These are phyloP conservation scores for Nothoprocta pentlandii DNA, from an alignment of 2,113 vertebrate genomes.

Conservation along the genomic window DNA sequence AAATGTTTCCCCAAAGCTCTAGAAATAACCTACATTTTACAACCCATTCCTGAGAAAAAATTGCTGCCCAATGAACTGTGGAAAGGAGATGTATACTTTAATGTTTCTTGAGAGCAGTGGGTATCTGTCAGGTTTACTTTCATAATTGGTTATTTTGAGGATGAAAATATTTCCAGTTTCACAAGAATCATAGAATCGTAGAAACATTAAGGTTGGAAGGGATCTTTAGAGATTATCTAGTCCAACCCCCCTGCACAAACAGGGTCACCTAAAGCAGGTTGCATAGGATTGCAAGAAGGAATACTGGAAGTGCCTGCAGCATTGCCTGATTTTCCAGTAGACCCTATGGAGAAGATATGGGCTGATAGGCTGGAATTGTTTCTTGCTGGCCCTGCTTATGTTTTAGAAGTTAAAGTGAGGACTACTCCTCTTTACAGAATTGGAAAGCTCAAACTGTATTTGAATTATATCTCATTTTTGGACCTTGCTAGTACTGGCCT, in stretches of 20 bases:
- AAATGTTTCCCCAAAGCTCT: background rate
- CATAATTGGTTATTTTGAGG: background rate
- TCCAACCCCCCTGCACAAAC: no score
- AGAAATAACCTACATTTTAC: background rate
- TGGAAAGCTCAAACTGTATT: background rate
- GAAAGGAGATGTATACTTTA: background rate
- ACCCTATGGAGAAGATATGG: background rate
- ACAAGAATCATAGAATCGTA: background rate
- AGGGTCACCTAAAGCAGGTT: no score
- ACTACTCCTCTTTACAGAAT: background rate
- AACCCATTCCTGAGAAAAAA: background rate
- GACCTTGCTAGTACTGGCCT: background rate
- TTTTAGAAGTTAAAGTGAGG: background rate
- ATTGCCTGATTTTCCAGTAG: background rate
- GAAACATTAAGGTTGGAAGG: no score
- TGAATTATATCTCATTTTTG: background rate
- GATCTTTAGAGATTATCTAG: no score
- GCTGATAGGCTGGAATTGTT: background rate
- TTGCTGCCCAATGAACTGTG: background rate
- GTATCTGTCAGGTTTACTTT: background rate
- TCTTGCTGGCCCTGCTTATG: background rate
- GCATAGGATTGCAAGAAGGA: background rate
- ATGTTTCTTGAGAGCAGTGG: rapidly evolving
- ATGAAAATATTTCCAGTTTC: background rate
- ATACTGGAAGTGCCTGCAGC: background rate